phyloP scores from a whole-genome alignment of 2,797 vertebrate species.

The Diglossa cyanea region DNA sequence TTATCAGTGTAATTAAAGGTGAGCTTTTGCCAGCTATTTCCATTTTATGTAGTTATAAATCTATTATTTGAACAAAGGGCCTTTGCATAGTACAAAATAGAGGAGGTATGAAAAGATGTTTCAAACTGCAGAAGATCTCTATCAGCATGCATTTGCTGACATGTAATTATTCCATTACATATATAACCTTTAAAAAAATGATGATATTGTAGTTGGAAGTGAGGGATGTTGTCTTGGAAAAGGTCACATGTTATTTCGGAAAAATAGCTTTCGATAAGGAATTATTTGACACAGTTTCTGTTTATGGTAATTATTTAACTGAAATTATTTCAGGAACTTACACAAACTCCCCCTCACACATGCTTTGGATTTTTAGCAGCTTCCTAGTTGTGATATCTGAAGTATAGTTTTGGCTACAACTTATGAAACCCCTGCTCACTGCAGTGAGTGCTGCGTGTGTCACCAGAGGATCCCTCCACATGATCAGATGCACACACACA shows the following conservation, averaged over 20 bases:
- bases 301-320: slow-evolving; percentile 21
- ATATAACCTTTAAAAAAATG: neutral
- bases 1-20: slow-evolving; percentile 58
- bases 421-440: neutral
- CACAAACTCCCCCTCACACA: slow-evolving; percentile 49
- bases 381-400: neutral
- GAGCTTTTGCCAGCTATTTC: slow-evolving; percentile 43
- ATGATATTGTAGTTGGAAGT: neutral
- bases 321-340: slow-evolving; percentile 24
- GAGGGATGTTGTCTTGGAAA: neutral
- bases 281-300: neutral
- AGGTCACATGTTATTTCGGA: neutral
- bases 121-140: neutral
- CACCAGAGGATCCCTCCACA: neutral
- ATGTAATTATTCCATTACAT: slow-evolving; percentile 19
- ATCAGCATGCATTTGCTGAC: neutral
- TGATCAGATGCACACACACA: neutral
- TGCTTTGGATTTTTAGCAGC: slow-evolving; percentile 2
- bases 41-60: slow-evolving; percentile 38
- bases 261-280: slow-evolving; percentile 24
- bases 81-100: neutral
- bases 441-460: neutral
- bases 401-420: neutral
- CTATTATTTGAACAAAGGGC: slow-evolving; percentile 29
- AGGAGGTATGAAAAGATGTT: neutral